These are phyloP conservation scores for Brachionichthys hirsutus DNA, from an alignment of 2,113 vertebrate species.

Conservation along the genomic window DNA sequence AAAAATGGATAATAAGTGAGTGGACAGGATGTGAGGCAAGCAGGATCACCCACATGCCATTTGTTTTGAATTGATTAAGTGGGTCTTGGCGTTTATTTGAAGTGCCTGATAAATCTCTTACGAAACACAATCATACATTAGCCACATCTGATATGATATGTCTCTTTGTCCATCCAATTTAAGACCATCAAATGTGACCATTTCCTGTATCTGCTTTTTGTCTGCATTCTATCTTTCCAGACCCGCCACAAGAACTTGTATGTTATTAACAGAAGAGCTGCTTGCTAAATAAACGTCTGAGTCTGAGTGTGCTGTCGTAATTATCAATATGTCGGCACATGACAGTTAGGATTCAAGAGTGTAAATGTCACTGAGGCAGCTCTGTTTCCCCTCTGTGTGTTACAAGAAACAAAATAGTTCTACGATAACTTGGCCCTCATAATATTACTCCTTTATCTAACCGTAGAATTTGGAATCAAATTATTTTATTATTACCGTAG, in stretches of 20 bases:
- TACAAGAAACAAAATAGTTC: no score
- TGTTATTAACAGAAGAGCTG: slow-evolving; percentile 17
- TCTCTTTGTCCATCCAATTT: no score
- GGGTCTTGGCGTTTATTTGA: slow-evolving; percentile 39
- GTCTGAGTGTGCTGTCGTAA: slow-evolving; percentile 1
- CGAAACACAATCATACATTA: neutral
- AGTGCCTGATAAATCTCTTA: slow-evolving; percentile 36
- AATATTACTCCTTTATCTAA: no score
- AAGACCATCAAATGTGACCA: slow-evolving; percentile 1
- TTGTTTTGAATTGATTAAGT: slow-evolving; percentile 40
- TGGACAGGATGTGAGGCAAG: slow-evolving; percentile 49
- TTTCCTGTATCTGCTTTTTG: slow-evolving; percentile 10
- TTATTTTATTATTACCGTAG: no score
- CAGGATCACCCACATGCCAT: slow-evolving; percentile 4
- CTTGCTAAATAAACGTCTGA: slow-evolving; percentile 45
- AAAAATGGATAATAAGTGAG: slow-evolving; percentile 53
- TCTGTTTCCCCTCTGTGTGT: no score
- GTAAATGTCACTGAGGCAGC: no score
- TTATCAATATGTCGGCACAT: no score
- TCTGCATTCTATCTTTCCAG: slow-evolving; percentile 18
- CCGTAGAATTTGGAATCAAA: no score
- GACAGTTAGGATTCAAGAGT: no score
- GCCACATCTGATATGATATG: no score
- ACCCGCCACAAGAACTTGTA: slow-evolving; percentile 21
- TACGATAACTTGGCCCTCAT: no score